A percentile compares a stretch with the other conserved stretches of the same genome.
Conservation (phyloP, 2,888 invertebrate genomes). For the Panzeria rudis region DNA sequence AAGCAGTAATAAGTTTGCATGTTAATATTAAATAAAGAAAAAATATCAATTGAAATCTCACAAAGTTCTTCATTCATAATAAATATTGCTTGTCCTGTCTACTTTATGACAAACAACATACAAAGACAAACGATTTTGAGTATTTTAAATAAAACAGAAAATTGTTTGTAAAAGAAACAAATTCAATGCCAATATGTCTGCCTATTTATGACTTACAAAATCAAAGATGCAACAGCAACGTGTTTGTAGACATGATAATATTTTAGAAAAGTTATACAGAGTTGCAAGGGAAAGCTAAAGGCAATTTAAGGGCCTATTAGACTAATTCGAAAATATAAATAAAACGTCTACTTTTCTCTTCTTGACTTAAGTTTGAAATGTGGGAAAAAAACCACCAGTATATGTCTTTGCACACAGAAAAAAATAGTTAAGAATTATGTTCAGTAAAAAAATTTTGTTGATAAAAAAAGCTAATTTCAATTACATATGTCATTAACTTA, state of each 20-base stretch:
- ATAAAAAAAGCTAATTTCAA: no score
- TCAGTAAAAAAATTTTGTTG: no score
- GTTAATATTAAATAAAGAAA: neutral
- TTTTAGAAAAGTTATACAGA: neutral
- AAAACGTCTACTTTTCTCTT: no score
- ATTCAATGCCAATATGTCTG: constrained; percentile 57
- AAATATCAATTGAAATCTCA: neutral
- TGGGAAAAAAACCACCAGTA: no score
- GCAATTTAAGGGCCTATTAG: neutral
- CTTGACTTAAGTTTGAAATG: no score
- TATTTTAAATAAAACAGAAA: constrained; percentile 14
- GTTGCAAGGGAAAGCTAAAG: neutral
- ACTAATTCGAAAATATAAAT: no score
- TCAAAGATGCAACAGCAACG: constrained; percentile 26
- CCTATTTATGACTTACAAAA: constrained; percentile 50
- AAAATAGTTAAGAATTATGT: no score
- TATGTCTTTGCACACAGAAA: no score
- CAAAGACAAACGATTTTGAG: constrained; percentile 38
- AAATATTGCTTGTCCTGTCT: constrained; percentile 39
- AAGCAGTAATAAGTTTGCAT: no score
- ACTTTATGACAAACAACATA: constrained; percentile 43
- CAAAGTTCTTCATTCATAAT: constrained; percentile 42
- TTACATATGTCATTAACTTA: no score
- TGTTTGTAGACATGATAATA: constrained; percentile 3
- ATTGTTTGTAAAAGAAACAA: constrained; percentile 5